Evolutionary conservation across 2,888 invertebrate genomes (phyloP).

Genomic region (Pheosia tremula): DNA sequence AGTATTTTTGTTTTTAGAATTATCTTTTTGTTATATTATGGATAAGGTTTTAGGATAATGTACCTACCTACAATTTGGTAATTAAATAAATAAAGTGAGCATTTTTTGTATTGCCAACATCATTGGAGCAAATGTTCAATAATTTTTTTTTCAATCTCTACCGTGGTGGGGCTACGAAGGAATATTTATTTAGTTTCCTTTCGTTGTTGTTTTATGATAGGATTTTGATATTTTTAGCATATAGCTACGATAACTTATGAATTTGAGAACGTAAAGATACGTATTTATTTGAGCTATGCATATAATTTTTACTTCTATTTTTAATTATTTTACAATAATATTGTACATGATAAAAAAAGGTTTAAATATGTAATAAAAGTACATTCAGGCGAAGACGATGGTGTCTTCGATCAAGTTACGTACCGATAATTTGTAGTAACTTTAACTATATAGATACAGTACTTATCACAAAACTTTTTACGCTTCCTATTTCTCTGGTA

Average conservation of each 20-base stretch:
- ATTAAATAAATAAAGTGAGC: conserved; percentile 33
- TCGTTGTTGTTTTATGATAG: conserved; percentile 20
- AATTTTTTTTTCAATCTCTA: conserved; percentile 11
- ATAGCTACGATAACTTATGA: conserved; percentile 18
- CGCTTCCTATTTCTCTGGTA: too few species aligned
- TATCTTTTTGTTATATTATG: conserved; percentile 36
- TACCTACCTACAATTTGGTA: conserved; percentile 26
- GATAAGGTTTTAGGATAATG: conserved; percentile 26
- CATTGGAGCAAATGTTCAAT: conserved; percentile 7
- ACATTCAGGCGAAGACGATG: too few species aligned
- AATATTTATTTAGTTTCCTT: too few species aligned
- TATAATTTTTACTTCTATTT: conserved; percentile 30
- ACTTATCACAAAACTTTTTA: too few species aligned
- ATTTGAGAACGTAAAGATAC: conserved; percentile 10
- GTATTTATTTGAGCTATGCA: conserved; percentile 45
- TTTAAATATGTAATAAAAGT: too few species aligned
- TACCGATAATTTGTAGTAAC: too few species aligned
- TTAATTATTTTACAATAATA: conserved; percentile 11
- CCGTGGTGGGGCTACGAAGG: too few species aligned
- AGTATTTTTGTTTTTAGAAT: conserved; percentile 49
- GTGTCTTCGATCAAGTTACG: too few species aligned
- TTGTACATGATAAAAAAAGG: neutral
- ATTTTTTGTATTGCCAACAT: conserved; percentile 14
- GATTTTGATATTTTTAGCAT: conserved; percentile 16
- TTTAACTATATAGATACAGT: too few species aligned